Base-by-base conservation (phyloP, 2,888 invertebrate species). In the Xanthorhoe spadicearia region DNA sequence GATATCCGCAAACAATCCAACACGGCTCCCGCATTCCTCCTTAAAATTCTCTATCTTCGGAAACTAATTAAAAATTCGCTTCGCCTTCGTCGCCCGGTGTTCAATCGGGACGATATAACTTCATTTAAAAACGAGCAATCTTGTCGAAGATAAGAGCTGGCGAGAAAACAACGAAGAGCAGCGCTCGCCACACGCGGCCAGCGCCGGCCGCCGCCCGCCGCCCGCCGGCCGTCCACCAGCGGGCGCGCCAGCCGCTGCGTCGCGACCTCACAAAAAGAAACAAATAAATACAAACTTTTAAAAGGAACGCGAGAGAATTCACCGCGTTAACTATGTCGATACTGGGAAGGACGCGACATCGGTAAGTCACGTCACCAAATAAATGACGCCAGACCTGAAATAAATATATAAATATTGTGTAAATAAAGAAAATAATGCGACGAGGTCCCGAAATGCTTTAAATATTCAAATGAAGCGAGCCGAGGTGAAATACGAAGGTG, bases 1-100 rank as follows among this genome's bases (percentile, higher is more conserved):
- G 86, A 82, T 85, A 87, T 87, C 88, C 77, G 85, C 85, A 84
- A 83, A 83, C 87, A 87, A 80, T 82, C 81, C 77, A 83, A 90
- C 91, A 90, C 83, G 84, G 83, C 86, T 85, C 87, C 84, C 78
- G 90, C 89, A 91, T 92, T 89, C 91, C 91, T 86, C 83, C 86
- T 88, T 86, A 86, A 89, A 92, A 90, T 90, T 88, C 89, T 87
- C 89, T 90, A 92, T 90, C 90, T 91, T 92, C 87, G 92, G 91
- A 91, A 92, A 92, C 92, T 93, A 93, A 92, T 93, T 93, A 93
- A 92, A 92, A 92, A 92, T 92, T 92, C 92, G 92, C 90, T 81
- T 88, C 90, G 88, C 88, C 90, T 87, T 82, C 86, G 81, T 86
- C 81, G 87, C 82, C 83, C 83, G 85, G 82, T 89, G 90, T 89